Conservation (phyloP, 2,113 vertebrate genomes). For the Cephalopholis sonnerati region DNA sequence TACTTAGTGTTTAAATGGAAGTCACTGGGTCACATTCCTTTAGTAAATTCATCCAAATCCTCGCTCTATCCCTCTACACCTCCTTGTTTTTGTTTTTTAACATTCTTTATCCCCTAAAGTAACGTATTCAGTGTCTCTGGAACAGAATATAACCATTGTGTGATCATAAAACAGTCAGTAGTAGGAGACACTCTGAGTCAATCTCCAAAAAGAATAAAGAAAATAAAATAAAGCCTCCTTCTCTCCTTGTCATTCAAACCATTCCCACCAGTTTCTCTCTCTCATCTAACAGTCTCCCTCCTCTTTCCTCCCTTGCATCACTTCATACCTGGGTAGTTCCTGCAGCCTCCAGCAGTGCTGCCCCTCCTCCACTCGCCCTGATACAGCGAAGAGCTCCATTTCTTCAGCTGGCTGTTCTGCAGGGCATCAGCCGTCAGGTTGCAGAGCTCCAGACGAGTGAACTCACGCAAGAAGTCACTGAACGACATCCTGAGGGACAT, state of each 20-base stretch:
- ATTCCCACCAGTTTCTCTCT: too few relatives aligned
- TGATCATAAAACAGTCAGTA: neutral
- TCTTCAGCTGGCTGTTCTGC: conserved; percentile 84
- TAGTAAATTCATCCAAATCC: conserved; percentile 7
- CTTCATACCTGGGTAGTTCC: conserved; percentile 88
- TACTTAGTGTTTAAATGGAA: conserved; percentile 33
- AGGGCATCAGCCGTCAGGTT: conserved; percentile 95
- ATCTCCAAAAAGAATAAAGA: neutral
- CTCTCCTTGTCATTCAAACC: neutral
- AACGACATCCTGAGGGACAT: conserved; percentile 91
- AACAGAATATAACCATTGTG: neutral
- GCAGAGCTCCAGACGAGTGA: conserved; percentile 94
- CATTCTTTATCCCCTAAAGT: neutral
- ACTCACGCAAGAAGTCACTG: conserved; percentile 91
- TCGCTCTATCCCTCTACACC: neutral
- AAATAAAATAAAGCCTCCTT: neutral
- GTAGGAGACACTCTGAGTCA: neutral
- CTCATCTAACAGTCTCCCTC: too few relatives aligned
- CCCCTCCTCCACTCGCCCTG: conserved; percentile 93
- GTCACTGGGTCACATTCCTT: conserved; percentile 54
- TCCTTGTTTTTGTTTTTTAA: neutral
- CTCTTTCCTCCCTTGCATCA: neutral
- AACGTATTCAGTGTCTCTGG: fast-evolving
- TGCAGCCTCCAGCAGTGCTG: conserved; percentile 94
- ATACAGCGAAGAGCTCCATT: conserved; percentile 91